A percentile compares a stretch with the other conserved stretches of the same genome.
Evolutionary conservation across 2,888 invertebrate species (phyloP).

Genomic region (Dichetophora obliterata): DNA sequence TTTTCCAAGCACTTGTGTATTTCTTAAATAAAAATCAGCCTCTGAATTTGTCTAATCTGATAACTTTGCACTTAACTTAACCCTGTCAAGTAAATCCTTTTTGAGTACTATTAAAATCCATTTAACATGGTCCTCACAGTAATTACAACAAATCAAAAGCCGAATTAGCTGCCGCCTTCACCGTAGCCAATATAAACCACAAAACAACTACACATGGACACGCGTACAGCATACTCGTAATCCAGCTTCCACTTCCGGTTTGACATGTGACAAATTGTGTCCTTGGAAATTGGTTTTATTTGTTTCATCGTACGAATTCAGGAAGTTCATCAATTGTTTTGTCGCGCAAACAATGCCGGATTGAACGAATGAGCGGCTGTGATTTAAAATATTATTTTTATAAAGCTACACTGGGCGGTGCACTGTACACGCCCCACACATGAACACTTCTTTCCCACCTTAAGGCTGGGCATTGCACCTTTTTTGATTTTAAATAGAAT

Average conservation of each 20-base stretch:
- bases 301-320: slow-evolving; percentile 34
- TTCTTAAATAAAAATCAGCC: too few species aligned
- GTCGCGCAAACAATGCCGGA: not conserved
- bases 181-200: not conserved
- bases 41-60: too few species aligned
- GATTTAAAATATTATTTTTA: slow-evolving; percentile 12
- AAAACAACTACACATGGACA: slow-evolving; percentile 6
- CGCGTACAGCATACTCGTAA: slow-evolving; percentile 30
- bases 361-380: slow-evolving; percentile 26
- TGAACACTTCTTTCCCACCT: slow-evolving; percentile 44
- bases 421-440: slow-evolving; percentile 59
- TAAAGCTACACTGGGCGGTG: slow-evolving; percentile 45
- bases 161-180: slow-evolving; percentile 35
- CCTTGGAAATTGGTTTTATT: slow-evolving; percentile 35
- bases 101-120: not conserved
- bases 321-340: slow-evolving; percentile 13
- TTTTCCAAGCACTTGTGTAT: too few species aligned
- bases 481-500: slow-evolving; percentile 37
- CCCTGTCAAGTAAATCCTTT: not conserved
- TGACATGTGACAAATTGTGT: slow-evolving; percentile 61
- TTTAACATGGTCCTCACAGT: slow-evolving; percentile 38
- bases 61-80: too few species aligned
- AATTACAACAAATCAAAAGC: slow-evolving; percentile 47
- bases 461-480: slow-evolving; percentile 5
- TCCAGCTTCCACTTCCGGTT: slow-evolving; percentile 58